A percentile compares a stretch with the other conserved stretches of the same genome.
Conservation (phyloP, 1,140 invertebrate species). For the Lethrus apterus region DNA sequence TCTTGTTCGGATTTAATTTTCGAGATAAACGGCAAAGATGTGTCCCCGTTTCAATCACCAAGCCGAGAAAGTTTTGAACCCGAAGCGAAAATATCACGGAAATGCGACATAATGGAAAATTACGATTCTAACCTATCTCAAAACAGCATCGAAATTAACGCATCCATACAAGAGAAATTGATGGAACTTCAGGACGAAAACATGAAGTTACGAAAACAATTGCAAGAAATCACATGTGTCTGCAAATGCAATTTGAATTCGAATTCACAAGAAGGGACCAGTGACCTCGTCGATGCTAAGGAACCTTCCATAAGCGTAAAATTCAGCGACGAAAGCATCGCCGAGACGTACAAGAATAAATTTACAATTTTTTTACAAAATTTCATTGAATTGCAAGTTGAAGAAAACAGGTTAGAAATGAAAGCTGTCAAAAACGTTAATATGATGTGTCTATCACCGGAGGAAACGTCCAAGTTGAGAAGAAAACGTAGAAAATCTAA, state of each 20-base stretch:
- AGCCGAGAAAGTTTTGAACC: constrained; percentile 17
- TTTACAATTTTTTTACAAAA: constrained; percentile 26
- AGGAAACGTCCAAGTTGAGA: constrained; percentile 7
- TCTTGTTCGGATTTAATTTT: constrained; percentile 19
- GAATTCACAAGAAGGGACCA: neutral
- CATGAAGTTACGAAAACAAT: constrained; percentile 4
- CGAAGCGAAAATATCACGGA: constrained; percentile 21
- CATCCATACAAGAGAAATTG: constrained; percentile 7
- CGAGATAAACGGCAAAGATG: constrained; percentile 22
- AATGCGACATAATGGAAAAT: neutral
- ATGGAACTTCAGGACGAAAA: constrained; percentile 13
- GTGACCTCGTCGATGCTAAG: neutral
- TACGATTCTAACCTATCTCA: constrained; percentile 1
- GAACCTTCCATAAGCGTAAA: constrained; percentile 21
- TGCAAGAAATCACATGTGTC: neutral
- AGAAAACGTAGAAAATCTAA: constrained; percentile 26
- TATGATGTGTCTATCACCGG: neutral
- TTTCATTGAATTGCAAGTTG: constrained; percentile 23
- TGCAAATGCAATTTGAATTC: constrained; percentile 11
- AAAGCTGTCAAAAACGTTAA: neutral
- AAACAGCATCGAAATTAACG: constrained; percentile 5
- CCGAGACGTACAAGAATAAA: constrained; percentile 27
- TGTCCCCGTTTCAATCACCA: constrained; percentile 12
- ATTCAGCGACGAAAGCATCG: constrained; percentile 21
- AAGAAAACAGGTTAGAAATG: constrained; percentile 12